Conservation (phyloP, 1,140 invertebrate species). For the Maniola jurtina region DNA sequence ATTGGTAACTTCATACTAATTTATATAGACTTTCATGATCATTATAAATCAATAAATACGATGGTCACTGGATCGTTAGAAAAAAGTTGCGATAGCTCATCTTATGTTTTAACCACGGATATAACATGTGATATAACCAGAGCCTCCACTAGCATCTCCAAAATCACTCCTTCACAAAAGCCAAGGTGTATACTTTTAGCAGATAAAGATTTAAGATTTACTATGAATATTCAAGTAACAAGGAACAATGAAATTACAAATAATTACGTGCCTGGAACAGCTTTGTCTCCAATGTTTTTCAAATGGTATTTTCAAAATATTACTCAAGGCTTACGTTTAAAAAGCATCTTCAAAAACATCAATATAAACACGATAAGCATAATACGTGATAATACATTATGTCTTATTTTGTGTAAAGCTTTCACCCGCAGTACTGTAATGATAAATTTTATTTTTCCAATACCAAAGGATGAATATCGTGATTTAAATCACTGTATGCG, state of each 20-base stretch:
- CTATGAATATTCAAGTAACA: background rate
- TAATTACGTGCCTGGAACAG: background rate
- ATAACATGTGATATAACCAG: no score
- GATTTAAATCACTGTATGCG: background rate
- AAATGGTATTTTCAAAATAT: slow-evolving; percentile 12
- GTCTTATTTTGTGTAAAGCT: background rate
- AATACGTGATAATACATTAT: background rate
- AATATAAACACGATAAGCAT: background rate
- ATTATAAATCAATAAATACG: no score
- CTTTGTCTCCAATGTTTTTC: background rate
- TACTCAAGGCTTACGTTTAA: background rate
- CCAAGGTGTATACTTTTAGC: no score
- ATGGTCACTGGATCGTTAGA: no score
- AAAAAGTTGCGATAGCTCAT: no score
- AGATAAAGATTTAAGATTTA: background rate
- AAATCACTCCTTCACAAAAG: no score
- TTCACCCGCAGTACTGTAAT: background rate
- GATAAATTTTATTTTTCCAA: background rate
- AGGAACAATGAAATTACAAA: background rate
- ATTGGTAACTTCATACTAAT: no score
- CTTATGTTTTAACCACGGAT: no score
- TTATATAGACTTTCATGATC: no score
- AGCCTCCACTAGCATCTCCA: no score
- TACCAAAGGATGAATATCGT: background rate
- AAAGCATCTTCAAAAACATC: background rate